Percentiles rank a stretch among this genome's conserved stretches.
phyloP scores from a whole-genome alignment of 2,888 invertebrate genomes.

The Blomia tropicalis region DNA sequence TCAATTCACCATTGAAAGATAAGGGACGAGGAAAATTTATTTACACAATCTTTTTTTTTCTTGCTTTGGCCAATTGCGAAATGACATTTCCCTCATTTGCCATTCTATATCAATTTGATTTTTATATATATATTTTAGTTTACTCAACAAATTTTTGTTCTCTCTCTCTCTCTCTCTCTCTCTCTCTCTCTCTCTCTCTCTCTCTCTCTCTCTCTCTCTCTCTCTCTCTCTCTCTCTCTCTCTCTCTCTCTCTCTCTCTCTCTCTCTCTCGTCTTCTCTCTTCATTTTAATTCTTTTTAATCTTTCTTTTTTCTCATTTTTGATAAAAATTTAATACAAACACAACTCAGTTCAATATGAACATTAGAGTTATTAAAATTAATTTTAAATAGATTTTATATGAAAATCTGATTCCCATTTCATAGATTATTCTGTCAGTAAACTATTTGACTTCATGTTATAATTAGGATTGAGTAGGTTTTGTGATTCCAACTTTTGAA shows the following conservation, averaged over 20 bases:
- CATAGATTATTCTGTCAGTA: no score
- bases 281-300: neutral
- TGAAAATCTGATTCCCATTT: neutral
- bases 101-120: no score
- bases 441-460: no score
- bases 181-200: neutral
- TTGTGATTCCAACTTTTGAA: no score
- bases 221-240: neutral
- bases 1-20: no score
- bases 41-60: no score
- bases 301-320: neutral
- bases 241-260: neutral
- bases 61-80: no score
- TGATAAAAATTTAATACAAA: neutral
- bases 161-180: neutral
- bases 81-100: no score
- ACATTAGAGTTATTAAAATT: neutral
- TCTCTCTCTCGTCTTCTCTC: neutral
- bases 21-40: no score
- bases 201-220: neutral
- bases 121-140: no score
- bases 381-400: neutral
- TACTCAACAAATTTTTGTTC: no score
- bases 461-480: no score
- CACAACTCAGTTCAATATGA: neutral